phyloP scores from a whole-genome alignment of 2,797 vertebrate genomes.

The Thunnus albacares region DNA sequence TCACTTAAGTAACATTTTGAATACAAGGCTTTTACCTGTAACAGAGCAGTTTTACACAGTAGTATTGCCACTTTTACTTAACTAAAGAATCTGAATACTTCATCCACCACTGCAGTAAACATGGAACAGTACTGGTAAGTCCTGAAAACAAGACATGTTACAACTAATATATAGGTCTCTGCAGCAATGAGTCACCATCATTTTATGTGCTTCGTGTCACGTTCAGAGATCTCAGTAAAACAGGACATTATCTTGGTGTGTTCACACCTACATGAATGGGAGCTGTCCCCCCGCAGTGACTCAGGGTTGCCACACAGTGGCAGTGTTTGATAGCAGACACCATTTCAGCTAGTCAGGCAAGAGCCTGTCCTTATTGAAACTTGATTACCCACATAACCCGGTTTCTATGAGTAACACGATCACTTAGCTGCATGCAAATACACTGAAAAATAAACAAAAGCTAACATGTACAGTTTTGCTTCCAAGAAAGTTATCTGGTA shows the following conservation, averaged over 20 bases:
- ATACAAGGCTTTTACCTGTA: too few relatives aligned
- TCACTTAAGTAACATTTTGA: too few relatives aligned
- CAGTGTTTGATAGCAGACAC: slow-evolving; percentile 43
- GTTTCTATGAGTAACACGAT: too few relatives aligned
- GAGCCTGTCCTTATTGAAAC: background rate
- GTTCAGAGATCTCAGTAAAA: background rate
- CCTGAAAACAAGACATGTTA: background rate
- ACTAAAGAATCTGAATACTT: background rate
- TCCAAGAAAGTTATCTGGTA: background rate
- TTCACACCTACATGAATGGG: background rate
- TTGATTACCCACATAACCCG: too few relatives aligned
- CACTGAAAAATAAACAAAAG: too few relatives aligned
- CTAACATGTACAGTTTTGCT: background rate
- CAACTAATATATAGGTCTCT: background rate
- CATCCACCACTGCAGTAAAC: background rate
- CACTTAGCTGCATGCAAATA: too few relatives aligned
- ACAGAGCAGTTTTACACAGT: too few relatives aligned
- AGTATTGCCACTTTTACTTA: background rate
- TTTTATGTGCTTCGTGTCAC: background rate
- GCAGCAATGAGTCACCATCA: background rate
- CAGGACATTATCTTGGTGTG: background rate
- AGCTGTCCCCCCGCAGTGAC: slow-evolving; percentile 16
- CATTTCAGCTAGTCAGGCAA: background rate
- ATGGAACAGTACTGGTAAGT: background rate
- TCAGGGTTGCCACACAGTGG: slow-evolving; percentile 43